Conservation (phyloP, 1,140 invertebrate species). For the Bradysia coprophila region DNA sequence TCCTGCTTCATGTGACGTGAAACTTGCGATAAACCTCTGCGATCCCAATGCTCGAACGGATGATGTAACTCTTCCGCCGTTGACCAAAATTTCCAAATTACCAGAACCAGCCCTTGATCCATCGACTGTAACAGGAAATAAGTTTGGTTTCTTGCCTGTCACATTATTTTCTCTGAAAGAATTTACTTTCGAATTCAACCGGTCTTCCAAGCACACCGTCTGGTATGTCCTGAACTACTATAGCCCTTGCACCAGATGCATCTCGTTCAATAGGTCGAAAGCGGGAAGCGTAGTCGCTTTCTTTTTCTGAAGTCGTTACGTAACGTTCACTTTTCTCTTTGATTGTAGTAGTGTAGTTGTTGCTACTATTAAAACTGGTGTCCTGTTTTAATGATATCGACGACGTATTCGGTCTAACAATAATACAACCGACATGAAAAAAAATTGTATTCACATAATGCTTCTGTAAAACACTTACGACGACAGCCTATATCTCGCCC, state of each 20-base stretch:
- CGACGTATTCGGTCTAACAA: background rate
- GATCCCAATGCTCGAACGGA: conserved; percentile 83
- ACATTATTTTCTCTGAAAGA: background rate
- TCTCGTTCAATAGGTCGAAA: conserved; percentile 22
- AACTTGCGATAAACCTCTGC: conserved; percentile 75
- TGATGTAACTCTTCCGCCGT: conserved; percentile 86
- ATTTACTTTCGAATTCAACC: conserved; percentile 89
- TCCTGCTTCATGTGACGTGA: conserved; percentile 72
- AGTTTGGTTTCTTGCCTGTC: background rate
- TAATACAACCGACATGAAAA: background rate
- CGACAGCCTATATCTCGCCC: conserved; percentile 16
- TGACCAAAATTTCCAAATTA: conserved; percentile 91
- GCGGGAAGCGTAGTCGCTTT: conserved; percentile 9
- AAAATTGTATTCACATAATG: background rate
- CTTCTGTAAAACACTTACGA: conserved; percentile 1
- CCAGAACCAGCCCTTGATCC: conserved; percentile 87
- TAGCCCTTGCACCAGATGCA: conserved; percentile 45
- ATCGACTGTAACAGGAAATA: conserved; percentile 52
- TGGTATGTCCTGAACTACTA: conserved; percentile 69
- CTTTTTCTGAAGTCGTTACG: conserved; percentile 12
- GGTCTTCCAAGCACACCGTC: conserved; percentile 73
- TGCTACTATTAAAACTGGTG: background rate
- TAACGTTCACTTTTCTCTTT: conserved; percentile 22
- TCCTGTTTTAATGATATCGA: background rate
- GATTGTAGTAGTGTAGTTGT: conserved; percentile 16